Conservation (phyloP, 2,797 vertebrate genomes). For the Catostomus latipinnis region DNA sequence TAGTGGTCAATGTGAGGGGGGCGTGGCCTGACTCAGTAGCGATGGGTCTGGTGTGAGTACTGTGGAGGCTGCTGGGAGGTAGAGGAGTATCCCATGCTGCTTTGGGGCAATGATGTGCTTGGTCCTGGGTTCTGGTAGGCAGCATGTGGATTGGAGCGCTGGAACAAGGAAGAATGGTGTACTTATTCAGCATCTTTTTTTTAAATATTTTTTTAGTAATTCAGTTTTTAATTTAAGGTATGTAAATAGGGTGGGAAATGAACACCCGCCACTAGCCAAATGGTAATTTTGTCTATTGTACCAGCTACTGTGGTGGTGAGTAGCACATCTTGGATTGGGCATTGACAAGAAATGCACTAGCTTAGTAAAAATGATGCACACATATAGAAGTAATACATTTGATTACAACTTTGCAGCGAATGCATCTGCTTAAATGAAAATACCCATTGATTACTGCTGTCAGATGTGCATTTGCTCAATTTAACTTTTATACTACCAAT, state of each 20-base stretch:
- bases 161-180: conserved; percentile 23
- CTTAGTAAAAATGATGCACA: too few relatives aligned
- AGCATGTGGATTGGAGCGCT: conserved; percentile 99
- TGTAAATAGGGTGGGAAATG: not conserved
- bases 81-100: conserved; percentile 99
- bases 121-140: conserved; percentile 99
- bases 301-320: too few relatives aligned
- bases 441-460: too few relatives aligned
- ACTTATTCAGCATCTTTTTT: not conserved
- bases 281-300: not conserved
- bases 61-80: conserved; percentile 99
- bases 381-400: too few relatives aligned
- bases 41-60: conserved; percentile 98
- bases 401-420: too few relatives aligned
- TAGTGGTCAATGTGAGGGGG: conserved; percentile 63
- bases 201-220: too few relatives aligned
- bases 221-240: not conserved
- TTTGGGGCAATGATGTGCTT: conserved; percentile 99
- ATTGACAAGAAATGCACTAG: too few relatives aligned
- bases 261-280: too few relatives aligned
- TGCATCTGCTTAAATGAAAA: too few relatives aligned
- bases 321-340: too few relatives aligned
- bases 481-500: too few relatives aligned
- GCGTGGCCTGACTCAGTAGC: conserved; percentile 88
- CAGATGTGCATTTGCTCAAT: too few relatives aligned